Conservation (phyloP, 2,113 vertebrate genomes). For the Haemorhous mexicanus region DNA sequence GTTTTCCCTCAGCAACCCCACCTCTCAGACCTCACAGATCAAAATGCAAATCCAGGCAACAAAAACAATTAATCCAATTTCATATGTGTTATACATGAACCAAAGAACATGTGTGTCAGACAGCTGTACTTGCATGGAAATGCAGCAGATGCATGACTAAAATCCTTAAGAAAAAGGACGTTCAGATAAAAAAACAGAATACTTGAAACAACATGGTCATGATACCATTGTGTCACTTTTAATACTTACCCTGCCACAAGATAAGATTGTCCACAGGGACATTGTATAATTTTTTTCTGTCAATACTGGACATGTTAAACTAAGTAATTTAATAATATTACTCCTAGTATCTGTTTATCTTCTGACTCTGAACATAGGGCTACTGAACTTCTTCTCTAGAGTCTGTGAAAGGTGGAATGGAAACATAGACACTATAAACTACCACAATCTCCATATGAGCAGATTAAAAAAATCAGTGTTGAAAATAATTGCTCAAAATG, state of each 20-base stretch:
- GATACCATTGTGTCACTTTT: background rate
- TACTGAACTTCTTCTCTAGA: background rate
- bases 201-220: background rate
- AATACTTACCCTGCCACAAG: background rate
- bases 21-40: background rate
- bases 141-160: background rate
- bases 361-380: background rate
- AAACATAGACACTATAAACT: background rate
- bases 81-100: background rate
- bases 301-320: background rate
- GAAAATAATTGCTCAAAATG: background rate
- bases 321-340: background rate
- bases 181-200: background rate
- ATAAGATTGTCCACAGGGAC: background rate
- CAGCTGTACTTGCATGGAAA: background rate
- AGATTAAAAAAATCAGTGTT: background rate
- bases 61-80: background rate
- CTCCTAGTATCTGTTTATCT: background rate
- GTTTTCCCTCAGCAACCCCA: background rate
- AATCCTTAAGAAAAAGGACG: background rate
- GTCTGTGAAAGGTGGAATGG: background rate
- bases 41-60: background rate
- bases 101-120: background rate
- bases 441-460: accelerated
- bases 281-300: background rate